Evolutionary conservation across 2,113 vertebrate species (phyloP).

Genomic region (Prinia subflava): DNA sequence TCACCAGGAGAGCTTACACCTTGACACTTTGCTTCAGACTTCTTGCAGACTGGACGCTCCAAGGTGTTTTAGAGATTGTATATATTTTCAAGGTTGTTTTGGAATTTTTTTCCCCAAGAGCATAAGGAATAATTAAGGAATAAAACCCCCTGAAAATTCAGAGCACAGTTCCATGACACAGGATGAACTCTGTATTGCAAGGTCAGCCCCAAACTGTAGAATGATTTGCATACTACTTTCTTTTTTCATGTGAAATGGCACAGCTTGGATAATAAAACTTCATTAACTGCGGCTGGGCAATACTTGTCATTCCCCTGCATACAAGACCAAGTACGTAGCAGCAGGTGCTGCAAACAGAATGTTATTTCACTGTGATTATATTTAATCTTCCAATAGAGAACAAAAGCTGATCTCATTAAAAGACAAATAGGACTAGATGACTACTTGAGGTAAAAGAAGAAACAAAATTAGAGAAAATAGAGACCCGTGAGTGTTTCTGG

Average conservation of each 20-base stretch:
- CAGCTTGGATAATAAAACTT: neutral
- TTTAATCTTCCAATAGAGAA: neutral
- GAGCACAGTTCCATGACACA: accelerated
- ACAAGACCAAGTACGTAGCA: neutral
- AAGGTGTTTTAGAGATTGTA: neutral
- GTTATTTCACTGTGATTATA: neutral
- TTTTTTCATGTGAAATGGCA: neutral
- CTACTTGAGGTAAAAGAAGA: neutral
- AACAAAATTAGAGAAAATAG: neutral
- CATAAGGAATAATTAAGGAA: neutral
- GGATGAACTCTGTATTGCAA: neutral
- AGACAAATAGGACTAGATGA: neutral
- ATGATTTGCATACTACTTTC: neutral
- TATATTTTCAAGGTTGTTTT: neutral
- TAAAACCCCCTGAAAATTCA: neutral
- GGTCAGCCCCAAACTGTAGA: neutral
- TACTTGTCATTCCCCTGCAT: neutral
- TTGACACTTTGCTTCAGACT: neutral
- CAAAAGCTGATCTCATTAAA: neutral
- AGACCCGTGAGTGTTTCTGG: neutral
- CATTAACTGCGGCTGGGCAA: neutral
- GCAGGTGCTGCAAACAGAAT: neutral
- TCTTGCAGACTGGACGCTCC: neutral
- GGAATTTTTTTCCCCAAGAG: neutral
- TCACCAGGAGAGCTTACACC: neutral